Evolutionary conservation across 2,113 vertebrate species (phyloP), one percentile per base, ranked within the genome.

Genomic region (Epinephelus lanceolatus): DNA sequence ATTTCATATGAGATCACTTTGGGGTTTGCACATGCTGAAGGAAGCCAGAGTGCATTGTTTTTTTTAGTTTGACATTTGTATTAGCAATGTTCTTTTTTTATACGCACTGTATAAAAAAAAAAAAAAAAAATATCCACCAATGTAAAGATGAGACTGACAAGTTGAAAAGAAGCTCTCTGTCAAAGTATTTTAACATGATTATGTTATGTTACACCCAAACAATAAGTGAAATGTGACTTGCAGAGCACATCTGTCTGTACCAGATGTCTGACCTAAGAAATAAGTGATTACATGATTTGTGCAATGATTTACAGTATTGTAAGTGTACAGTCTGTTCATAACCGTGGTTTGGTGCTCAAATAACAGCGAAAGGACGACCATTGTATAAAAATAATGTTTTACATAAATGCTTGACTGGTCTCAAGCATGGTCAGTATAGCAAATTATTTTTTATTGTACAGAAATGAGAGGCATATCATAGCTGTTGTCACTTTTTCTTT

Each of bases 391-490:
- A 81, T 70, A 80, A 90, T 88, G 76, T 94, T 94, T 94, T 92
- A 91, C 90, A 92, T 90, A 33, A 86, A 86, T 85, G 93, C 94
- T 96, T 95, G 96, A 96, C 96, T 95, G 96, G 96, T 95, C 88
- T 96, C 96, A 96, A 96, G 95, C 88, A 75, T 78, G 33, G 68
- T 87, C 88, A 87, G 83, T 86, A 83, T 88, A 89, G 65, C 80
- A 85, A 89, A 93, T 74, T 79, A 86, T 90, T 91, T 92, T 87
- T 89, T 91, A 92, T 92, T 92, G 91, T 94, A 90, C 75, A 92
- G 85, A 76, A 91, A 87, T 69, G 51, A 89, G 76, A 81, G 63
- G 77, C 80, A 69, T 90, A 88, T 89, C 63, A 71, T 88, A 71
- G 71, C 81, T 81, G 75, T 87, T 83, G 66, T 91, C 69, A 76